Conservation (phyloP, 2,797 vertebrate genomes). For the Psittacula derbiana region DNA sequence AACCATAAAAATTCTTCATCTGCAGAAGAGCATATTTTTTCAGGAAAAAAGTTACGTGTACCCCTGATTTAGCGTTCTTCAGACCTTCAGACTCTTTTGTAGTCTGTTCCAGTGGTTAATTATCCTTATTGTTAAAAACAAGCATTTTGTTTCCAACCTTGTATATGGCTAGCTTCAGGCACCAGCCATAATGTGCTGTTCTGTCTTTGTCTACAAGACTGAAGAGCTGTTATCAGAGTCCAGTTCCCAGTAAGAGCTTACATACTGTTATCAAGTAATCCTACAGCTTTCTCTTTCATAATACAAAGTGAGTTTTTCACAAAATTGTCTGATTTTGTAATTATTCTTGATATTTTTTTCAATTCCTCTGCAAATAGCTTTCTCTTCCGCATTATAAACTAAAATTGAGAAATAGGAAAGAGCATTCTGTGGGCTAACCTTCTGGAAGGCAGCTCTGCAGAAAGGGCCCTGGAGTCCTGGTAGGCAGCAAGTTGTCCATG, state of each 20-base stretch:
- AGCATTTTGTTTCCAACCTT: neutral
- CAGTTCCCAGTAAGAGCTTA: neutral
- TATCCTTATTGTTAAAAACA: neutral
- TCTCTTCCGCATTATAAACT: neutral
- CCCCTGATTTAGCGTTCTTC: neutral
- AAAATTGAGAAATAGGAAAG: neutral
- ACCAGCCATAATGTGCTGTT: neutral
- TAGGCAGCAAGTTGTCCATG: neutral
- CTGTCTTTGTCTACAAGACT: neutral
- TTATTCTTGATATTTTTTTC: neutral
- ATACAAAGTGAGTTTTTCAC: neutral
- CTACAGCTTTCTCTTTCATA: neutral
- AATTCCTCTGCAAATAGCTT: neutral
- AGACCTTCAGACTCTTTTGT: neutral
- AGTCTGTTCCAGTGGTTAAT: neutral
- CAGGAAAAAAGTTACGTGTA: neutral
- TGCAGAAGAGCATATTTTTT: neutral
- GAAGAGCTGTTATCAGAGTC: neutral
- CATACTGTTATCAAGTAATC: neutral
- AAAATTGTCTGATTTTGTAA: neutral
- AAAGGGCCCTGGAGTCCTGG: neutral
- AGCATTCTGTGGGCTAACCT: neutral
- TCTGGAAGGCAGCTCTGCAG: neutral
- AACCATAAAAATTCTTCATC: neutral
- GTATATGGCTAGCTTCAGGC: neutral